Base-by-base conservation (phyloP, 1,140 invertebrate genomes). In the Drosophila athabasca region DNA sequence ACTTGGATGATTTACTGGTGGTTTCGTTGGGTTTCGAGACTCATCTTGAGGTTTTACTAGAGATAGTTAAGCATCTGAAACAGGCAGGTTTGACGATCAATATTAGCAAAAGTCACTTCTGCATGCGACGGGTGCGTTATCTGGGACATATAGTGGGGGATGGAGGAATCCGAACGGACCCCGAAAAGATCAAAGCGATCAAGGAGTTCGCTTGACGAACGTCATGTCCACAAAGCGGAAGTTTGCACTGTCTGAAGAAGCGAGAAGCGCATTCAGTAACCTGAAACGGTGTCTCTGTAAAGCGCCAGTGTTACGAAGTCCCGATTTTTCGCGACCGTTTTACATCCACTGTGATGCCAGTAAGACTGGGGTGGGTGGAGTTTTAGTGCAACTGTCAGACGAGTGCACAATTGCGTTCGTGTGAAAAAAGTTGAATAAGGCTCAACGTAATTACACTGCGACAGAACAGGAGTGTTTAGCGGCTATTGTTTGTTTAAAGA, bases 1-100 rank as follows among this genome's bases (percentile, higher is more conserved):
- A 55, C 39, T 17, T 64, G 1, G 45, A 62, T n/a, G 60, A 62
- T 11, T 17, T 62, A 9, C 15, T 53, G 3, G 29, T 62, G 1
- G 17, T 52, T 22, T 64, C 45, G 6, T 31, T 26, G 2, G 43
- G 44, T 1, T 64, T 64, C n/a, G 53, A 65, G 9, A 29, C 31
- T 1, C 46, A 58, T 6, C 11, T 57, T 2, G 19, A 9, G 8
- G 41, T 26, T 1, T 5, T 58, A 5, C 7, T 9, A 2, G 54
- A 24, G 17, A n/a, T 66, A 9, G 48, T 39, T 19, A 6, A 9
- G 17, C 17, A 24, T 11, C 31, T 52, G 9, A 31, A 58, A 9
- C 26, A 22, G 22, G 35, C 46, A 1, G 55, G 26, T 9, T 15
- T 67, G 19, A 53, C 55, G 0, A 67, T 60, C 0, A 67, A 60